Percentiles rank a stretch among this genome's conserved stretches.
phyloP scores from a whole-genome alignment of 2,113 vertebrate genomes.

The Calidris pugnax region DNA sequence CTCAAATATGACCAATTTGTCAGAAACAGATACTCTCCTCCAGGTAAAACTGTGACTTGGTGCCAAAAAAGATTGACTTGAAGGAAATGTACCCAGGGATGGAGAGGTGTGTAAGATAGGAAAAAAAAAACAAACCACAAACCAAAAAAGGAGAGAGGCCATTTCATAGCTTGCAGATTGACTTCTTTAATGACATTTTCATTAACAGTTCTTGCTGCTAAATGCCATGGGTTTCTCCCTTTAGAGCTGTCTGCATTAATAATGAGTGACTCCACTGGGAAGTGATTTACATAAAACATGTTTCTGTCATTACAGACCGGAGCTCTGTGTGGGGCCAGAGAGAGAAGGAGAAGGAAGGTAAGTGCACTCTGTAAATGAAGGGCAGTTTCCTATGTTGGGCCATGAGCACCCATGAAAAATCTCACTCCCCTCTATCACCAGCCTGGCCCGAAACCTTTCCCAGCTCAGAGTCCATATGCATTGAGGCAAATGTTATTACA shows the following conservation, averaged over 20 bases:
- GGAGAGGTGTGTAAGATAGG: not conserved
- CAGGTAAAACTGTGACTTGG: not conserved
- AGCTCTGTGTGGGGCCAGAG: not conserved
- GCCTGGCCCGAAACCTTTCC: not conserved
- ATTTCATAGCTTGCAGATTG: not conserved
- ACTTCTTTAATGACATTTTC: constrained; percentile 51
- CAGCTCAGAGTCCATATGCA: not conserved
- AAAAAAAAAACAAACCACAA: not conserved
- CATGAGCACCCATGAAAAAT: not conserved
- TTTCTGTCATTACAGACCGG: not conserved
- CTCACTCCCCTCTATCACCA: not conserved
- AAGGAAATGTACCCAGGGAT: not conserved
- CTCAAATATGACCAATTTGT: not conserved
- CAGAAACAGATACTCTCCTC: not conserved
- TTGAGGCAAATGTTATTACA: not conserved
- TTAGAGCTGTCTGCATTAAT: constrained; percentile 24
- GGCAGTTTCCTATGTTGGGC: not conserved
- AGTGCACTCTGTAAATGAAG: not conserved
- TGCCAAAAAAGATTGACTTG: not conserved
- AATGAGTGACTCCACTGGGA: constrained; percentile 5
- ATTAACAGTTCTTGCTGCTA: constrained; percentile 30
- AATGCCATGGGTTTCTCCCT: constrained; percentile 14
- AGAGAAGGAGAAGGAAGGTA: not conserved
- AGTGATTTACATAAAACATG: constrained; percentile 13
- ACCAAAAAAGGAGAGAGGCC: not conserved